phyloP scores from a whole-genome alignment of 2,113 vertebrate genomes.

The Sander vitreus region DNA sequence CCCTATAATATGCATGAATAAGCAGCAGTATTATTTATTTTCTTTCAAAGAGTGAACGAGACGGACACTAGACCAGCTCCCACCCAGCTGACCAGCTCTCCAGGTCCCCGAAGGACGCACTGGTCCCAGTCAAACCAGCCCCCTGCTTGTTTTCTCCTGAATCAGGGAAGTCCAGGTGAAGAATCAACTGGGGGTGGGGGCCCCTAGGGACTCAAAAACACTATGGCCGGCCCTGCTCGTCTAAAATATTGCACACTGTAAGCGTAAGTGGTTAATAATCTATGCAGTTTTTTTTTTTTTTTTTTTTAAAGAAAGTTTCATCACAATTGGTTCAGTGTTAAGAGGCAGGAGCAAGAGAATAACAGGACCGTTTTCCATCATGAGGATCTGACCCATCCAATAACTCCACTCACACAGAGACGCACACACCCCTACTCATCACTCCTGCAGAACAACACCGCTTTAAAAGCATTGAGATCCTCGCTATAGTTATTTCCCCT shows the following conservation, averaged over 20 bases:
- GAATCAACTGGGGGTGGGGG: neutral
- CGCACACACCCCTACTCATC: neutral
- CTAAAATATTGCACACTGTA: neutral
- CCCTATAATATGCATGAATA: neutral
- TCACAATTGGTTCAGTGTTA: neutral
- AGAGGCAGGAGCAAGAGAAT: neutral
- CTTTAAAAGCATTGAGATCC: neutral
- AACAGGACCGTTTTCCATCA: neutral
- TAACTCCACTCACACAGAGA: too few relatives aligned
- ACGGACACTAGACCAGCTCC: neutral
- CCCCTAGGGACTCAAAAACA: neutral
- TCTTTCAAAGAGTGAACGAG: neutral
- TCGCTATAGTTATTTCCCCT: too few relatives aligned
- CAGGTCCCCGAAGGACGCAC: neutral
- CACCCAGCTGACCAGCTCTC: neutral
- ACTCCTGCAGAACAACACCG: neutral
- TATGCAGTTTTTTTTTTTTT: neutral
- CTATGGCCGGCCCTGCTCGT: neutral
- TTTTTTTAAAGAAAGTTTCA: too few relatives aligned
- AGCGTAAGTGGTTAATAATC: neutral
- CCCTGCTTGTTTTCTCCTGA: neutral
- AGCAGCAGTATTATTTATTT: neutral
- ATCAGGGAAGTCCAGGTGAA: neutral
- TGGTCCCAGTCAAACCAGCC: neutral
- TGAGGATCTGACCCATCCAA: neutral